Base-by-base conservation (phyloP, 1,140 invertebrate genomes). In the Papilio polyxenes region DNA sequence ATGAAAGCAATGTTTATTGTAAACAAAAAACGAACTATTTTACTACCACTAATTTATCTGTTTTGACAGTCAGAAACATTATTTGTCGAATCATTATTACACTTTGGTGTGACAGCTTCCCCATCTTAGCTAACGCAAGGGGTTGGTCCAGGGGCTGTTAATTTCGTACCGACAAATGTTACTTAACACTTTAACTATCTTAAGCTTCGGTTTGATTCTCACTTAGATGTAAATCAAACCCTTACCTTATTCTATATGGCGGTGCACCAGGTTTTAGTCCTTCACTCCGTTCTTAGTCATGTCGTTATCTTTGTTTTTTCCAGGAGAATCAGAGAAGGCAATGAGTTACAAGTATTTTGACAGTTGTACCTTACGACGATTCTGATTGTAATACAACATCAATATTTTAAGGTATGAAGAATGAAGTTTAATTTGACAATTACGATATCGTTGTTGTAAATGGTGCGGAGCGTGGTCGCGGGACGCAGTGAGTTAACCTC, bases 71-170 rank as follows among this genome's bases (percentile, higher is more conserved):
- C 65, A 72, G 31, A 17, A 72, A 15, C 11, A 37, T 72, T 56
- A 56, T 17, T 37, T 82, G 5, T 74, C 40, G 69, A 79, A 80
- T 82, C 59, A 56, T 62, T 78, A 31, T 85, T 89, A 31, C 87
- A 51, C 5, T 59, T 49, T 83, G 82, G 85, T 89, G 85, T 83
- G 40, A 85, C 56, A 59, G 82, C 49, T 76, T 15, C 76, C 76
- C 31, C 37, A 23, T 31, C 6, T 40, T 17, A 51, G 51, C 37
- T 44, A 79, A 69, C 37, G 11, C 20, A 23, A 48, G 59, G 78
- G 40, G 62, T 49, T 69, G 78, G 59, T 69, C 59, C 5, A 78
- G 20, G 23, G 59, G 23, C 65, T 69, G 65, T 85, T 85, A 85
- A 84, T 85, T 77, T 31, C 31, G 4, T 9, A 53, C 59, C 59